Conservation (phyloP, 2,888 invertebrate genomes). For the Drosophila tanythrix region DNA sequence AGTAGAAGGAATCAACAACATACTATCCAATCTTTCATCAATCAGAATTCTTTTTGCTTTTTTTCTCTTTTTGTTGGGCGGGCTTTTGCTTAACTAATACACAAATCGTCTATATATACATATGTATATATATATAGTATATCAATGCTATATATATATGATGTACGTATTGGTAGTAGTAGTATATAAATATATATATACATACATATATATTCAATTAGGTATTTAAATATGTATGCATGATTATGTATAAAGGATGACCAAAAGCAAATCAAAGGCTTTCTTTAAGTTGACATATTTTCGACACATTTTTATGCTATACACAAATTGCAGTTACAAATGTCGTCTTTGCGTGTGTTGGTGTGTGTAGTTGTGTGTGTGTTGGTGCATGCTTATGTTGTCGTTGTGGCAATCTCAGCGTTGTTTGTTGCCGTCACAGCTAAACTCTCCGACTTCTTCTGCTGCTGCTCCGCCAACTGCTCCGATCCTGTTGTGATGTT, state of each 20-base stretch:
- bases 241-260: slow-evolving; percentile 65
- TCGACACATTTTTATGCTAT: slow-evolving; percentile 51
- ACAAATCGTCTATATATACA: slow-evolving; percentile 72
- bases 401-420: slow-evolving; percentile 70
- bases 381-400: slow-evolving; percentile 56
- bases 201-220: slow-evolving; percentile 57
- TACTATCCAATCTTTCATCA: slow-evolving; percentile 46
- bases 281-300: slow-evolving; percentile 52
- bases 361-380: slow-evolving; percentile 27
- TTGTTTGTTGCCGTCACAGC: slow-evolving; percentile 44
- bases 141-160: slow-evolving; percentile 24
- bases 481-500: slow-evolving; percentile 47
- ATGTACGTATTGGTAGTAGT: slow-evolving; percentile 37
- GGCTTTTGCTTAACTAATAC: slow-evolving; percentile 74
- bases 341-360: slow-evolving; percentile 30
- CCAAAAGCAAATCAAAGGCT: slow-evolving; percentile 73
- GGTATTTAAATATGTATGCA: slow-evolving; percentile 63
- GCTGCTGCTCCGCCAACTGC: slow-evolving; percentile 43
- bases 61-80: slow-evolving; percentile 68
- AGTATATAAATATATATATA: slow-evolving; percentile 8
- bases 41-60: slow-evolving; percentile 30
- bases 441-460: slow-evolving; percentile 33
- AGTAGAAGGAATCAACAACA: slow-evolving; percentile 70
- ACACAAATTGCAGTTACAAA: slow-evolving; percentile 53
- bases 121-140: slow-evolving; percentile 43